phyloP scores from a whole-genome alignment of 2,113 vertebrate genomes.

The Sphyrna mokarran region DNA sequence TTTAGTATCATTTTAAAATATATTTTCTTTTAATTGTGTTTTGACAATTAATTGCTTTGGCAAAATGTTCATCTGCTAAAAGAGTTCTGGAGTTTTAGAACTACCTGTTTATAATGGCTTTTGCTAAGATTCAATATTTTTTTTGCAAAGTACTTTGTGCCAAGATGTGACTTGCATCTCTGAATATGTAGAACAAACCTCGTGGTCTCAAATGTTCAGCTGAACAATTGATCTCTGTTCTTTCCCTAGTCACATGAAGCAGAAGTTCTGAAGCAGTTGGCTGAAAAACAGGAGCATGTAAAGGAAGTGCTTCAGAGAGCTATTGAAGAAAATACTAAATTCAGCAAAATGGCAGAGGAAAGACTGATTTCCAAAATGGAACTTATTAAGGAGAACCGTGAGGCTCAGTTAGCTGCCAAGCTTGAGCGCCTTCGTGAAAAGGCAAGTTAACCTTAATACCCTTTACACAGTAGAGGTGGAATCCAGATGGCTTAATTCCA shows the following conservation, averaged over 20 bases:
- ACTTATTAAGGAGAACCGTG: constrained; percentile 87
- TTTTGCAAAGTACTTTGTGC: not conserved
- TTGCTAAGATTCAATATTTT: too few relatives aligned
- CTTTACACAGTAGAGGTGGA: not conserved
- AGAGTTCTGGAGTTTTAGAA: not conserved
- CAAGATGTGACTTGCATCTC: not conserved
- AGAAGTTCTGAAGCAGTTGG: constrained; percentile 83
- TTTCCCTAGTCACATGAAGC: constrained; percentile 76
- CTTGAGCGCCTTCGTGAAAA: constrained; percentile 90
- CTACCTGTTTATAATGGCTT: not conserved
- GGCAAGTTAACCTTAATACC: constrained; percentile 54
- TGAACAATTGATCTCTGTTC: constrained; percentile 15
- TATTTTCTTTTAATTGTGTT: not conserved
- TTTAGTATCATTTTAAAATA: not conserved
- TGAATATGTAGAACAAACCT: not conserved
- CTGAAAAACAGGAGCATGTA: constrained; percentile 87
- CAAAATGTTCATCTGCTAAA: not conserved
- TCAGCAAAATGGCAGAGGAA: constrained; percentile 89
- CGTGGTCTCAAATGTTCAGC: not conserved
- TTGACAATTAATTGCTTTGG: not conserved
- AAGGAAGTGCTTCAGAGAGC: constrained; percentile 93
- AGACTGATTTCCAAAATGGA: constrained; percentile 93
- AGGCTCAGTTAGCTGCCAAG: constrained; percentile 81
- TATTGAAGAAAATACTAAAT: constrained; percentile 84
- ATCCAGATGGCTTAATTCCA: not conserved